Evolutionary conservation across 1,140 invertebrate species (phyloP).

Genomic region (Harpegnathos saltator): DNA sequence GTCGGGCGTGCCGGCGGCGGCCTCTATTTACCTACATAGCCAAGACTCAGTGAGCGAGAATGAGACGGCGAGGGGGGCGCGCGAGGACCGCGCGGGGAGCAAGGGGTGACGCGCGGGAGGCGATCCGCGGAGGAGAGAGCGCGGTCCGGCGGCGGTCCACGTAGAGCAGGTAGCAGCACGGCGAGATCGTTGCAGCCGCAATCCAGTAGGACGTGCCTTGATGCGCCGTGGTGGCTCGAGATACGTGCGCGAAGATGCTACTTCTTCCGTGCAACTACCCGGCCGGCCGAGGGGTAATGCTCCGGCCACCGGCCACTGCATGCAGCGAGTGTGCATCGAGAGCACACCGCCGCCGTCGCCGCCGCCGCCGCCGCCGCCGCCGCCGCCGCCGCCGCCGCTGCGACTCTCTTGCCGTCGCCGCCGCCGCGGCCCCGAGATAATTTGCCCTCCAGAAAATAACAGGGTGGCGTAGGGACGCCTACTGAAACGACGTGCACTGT

Average conservation of each 20-base stretch:
- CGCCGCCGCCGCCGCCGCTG: slow-evolving; percentile 53
- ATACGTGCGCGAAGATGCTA: slow-evolving; percentile 84
- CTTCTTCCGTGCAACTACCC: slow-evolving; percentile 82
- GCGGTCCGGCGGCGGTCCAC: slow-evolving; percentile 30
- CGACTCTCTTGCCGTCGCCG: slow-evolving; percentile 53
- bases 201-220: slow-evolving; percentile 85
- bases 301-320: slow-evolving; percentile 71
- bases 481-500: slow-evolving; percentile 68
- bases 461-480: slow-evolving; percentile 81
- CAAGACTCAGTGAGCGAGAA: slow-evolving; percentile 32
- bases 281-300: slow-evolving; percentile 73
- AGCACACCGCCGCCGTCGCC: slow-evolving; percentile 68
- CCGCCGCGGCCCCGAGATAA: slow-evolving; percentile 78
- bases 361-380: slow-evolving; percentile 23
- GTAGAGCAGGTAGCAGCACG: slow-evolving; percentile 76
- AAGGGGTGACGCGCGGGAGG: background rate
- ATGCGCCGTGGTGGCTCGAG: slow-evolving; percentile 83
- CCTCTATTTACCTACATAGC: slow-evolving; percentile 57
- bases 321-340: slow-evolving; percentile 82
- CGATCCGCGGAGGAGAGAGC: background rate
- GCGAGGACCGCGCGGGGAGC: background rate
- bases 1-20: slow-evolving; percentile 28
- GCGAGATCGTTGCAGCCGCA: slow-evolving; percentile 79
- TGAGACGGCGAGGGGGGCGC: slow-evolving; percentile 26
- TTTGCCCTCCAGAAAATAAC: slow-evolving; percentile 85